These are phyloP conservation scores for Leptopilina clavipes DNA, from an alignment of 1,140 invertebrate genomes.

Conservation along the genomic window DNA sequence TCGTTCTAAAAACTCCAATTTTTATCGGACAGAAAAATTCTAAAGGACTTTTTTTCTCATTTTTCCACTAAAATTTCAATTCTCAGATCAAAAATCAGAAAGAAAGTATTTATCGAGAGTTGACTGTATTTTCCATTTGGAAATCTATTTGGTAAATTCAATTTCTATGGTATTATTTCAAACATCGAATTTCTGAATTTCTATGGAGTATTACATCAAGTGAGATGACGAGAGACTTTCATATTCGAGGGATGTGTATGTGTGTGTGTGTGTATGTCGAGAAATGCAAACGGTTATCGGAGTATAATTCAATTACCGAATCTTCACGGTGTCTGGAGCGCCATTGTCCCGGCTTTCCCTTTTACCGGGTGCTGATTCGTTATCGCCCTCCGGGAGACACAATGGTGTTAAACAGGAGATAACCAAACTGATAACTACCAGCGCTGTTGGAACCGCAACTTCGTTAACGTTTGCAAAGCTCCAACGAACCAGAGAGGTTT, in stretches of 20 bases:
- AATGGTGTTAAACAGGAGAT: conserved; percentile 67
- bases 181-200: not conserved
- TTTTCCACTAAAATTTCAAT: not conserved
- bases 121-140: too few relatives aligned
- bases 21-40: not conserved
- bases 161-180: not conserved
- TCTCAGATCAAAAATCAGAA: not conserved
- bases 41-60: not conserved
- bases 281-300: conserved; percentile 64
- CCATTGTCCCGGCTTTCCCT: conserved; percentile 65
- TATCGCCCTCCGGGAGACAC: conserved; percentile 64
- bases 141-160: not conserved
- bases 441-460: conserved; percentile 30
- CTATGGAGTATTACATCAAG: not conserved
- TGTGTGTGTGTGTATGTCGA: not conserved
- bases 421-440: conserved; percentile 52
- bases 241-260: not conserved
- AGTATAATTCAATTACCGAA: conserved; percentile 72
- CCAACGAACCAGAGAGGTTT: conserved; percentile 41
- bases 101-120: not conserved
- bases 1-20: not conserved
- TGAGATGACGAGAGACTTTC: conserved; percentile 17
- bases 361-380: conserved; percentile 66
- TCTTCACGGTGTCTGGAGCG: conserved; percentile 67
- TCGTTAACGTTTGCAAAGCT: conserved; percentile 50